Evolutionary conservation across 2,888 invertebrate genomes (phyloP), one percentile per base, ranked within the genome.

Genomic region (Synergus itoensis): DNA sequence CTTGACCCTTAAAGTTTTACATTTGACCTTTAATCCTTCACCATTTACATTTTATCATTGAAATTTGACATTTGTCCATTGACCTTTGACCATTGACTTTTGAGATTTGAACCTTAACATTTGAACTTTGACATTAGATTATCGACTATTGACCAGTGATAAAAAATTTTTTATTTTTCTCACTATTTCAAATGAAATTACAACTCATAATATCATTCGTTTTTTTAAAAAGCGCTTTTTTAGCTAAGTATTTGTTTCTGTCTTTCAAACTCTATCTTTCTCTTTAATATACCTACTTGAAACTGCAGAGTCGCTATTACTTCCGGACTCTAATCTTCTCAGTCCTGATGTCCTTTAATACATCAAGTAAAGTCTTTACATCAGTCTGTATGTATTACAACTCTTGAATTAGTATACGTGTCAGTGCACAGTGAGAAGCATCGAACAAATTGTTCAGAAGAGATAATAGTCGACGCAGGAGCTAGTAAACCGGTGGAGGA

Each of bases 391-490:
- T 57, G 18, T 21, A 4, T 60, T 60, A 60, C 60, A 60, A 60
- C 4, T 21, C 21, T 18, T 60, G 21, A 60, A 60, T 60, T 21
- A 60, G 21, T 60, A 8, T 21, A 60, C 11, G 57, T 60, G 21
- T 60, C 60, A 60, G 60, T 12, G 60, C 21, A 9, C 60, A 21
- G 18, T 60, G 11, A 11, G 60, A 8, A 21, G 60, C 12, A 60
- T 60, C 60, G 21, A 60, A 60, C 60, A 60, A 60, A 60, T 60
- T 60, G 60, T 21, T 60, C 60, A 60, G 60, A 60, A 60, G 60
- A 60, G 60, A 60, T 60, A 60, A 60, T 60, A n/a, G 60, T 21
- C 0, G n/a, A 8, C 11, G 60, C 12, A 60, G n/a, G 60, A 18
- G 12, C 9, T 12, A 21, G 18, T 60, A 21, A 60, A 60, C 21